phyloP scores from a whole-genome alignment of 2,888 invertebrate species.

The Xestia rhomboidea region DNA sequence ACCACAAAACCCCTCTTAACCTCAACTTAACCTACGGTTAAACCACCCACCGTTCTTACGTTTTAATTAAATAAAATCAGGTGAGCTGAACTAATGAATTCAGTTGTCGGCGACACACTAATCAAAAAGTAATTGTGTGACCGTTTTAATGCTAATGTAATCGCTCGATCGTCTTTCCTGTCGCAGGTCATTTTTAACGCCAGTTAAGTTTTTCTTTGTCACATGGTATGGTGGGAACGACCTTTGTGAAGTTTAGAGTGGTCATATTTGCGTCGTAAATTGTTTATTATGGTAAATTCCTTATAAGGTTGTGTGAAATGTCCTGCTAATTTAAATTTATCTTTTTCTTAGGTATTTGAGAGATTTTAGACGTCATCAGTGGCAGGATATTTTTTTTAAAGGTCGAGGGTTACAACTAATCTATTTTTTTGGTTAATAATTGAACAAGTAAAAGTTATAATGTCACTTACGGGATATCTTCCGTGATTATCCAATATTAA shows the following conservation, averaged over 20 bases:
- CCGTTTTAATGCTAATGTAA: constrained; percentile 88
- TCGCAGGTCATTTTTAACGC: constrained; percentile 62
- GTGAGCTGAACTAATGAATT: constrained; percentile 91
- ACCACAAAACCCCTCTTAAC: constrained; percentile 53
- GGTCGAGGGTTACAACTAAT: too few species aligned
- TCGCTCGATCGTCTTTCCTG: constrained; percentile 75
- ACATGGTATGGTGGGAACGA: constrained; percentile 69
- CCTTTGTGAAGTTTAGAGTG: constrained; percentile 48
- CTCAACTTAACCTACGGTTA: constrained; percentile 53
- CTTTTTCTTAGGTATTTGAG: constrained; percentile 23
- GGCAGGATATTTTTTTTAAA: too few species aligned
- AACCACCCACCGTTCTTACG: constrained; percentile 52
- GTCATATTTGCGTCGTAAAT: constrained; percentile 47
- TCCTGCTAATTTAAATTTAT: constrained; percentile 25
- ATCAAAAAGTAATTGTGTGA: constrained; percentile 88
- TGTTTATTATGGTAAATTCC: constrained; percentile 59
- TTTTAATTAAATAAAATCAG: constrained; percentile 90
- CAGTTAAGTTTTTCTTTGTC: constrained; percentile 64
- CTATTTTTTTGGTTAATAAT: too few species aligned
- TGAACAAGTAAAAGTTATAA: too few species aligned
- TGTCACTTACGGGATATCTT: too few species aligned
- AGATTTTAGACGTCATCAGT: neutral
- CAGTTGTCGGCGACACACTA: constrained; percentile 88
- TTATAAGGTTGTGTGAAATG: constrained; percentile 32
- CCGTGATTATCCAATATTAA: too few species aligned